A percentile compares a stretch with the other conserved stretches of the same genome.
These are phyloP conservation scores for Xerus rutilus DNA, from an alignment of 2,797 vertebrate species.

Conservation along the genomic window DNA sequence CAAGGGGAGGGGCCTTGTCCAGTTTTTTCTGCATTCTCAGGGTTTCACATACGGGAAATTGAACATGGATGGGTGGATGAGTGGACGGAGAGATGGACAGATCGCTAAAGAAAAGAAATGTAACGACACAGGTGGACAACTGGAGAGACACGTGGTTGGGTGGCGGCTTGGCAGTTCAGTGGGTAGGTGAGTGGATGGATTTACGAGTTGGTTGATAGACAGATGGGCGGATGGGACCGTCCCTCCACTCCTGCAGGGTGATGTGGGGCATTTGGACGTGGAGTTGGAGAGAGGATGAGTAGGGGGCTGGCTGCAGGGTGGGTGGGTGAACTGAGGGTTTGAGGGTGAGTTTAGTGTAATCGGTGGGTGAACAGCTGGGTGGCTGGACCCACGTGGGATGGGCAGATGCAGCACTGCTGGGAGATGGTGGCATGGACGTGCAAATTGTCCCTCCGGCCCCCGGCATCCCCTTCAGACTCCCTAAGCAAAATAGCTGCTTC, in stretches of 20 bases:
- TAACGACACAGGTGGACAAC: no score
- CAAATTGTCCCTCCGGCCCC: neutral
- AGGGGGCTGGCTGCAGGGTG: neutral
- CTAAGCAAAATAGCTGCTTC: neutral
- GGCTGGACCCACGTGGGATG: fast-evolving
- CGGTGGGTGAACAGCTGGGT: neutral
- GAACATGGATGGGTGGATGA: neutral
- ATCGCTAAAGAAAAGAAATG: neutral
- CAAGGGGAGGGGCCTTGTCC: neutral
- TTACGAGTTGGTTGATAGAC: neutral
- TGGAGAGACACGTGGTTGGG: neutral
- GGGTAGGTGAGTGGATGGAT: neutral
- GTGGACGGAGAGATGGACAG: neutral
- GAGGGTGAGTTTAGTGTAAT: neutral
- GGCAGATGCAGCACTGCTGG: no score
- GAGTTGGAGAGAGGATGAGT: neutral
- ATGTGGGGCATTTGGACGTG: neutral
- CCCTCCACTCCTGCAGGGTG: no score
- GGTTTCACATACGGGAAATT: neutral
- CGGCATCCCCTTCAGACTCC: neutral
- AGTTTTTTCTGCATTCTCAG: neutral
- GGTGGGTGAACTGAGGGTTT: neutral
- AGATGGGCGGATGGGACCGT: neutral
- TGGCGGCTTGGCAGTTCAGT: neutral
- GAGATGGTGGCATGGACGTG: neutral